Base-by-base conservation (phyloP, 2,797 vertebrate species). In the Percopsis omiscomaycus region DNA sequence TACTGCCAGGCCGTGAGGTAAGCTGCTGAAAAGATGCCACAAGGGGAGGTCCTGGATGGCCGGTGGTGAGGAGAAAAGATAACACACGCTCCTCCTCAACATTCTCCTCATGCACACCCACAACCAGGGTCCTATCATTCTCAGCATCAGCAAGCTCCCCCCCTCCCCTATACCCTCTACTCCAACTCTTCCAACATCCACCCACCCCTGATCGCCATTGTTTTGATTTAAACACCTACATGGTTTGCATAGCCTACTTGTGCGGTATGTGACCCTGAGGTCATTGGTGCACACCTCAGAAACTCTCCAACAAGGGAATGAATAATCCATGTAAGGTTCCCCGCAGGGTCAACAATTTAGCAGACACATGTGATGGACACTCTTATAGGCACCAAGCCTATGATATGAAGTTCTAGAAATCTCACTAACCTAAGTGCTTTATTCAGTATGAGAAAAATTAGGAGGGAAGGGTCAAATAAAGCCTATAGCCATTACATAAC, bases 171-270 rank as follows among this genome's bases (percentile, higher is more conserved):
- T 67, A 49, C 52, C 63, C 60, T 56, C 51, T 55, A 32, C 57
- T 69, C 55, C 55, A 54, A n/a, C 51, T 45, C 15, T 2, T 50
- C 68, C 69, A 55, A 55, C 58, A 70, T 14, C 54, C 59, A 14
- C 61, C 58, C 60, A 37, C 59, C 79, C 48, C 76, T 79, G 66
- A 80, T 79, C 4, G 15, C 79, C 75, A 75, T 59, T 66, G 73
- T 80, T 88, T 91, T 88, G 82, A 91, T 92, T 91, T 84, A 89
- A 88, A 90, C 87, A 89, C 88, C 77, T 83, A 82, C 61, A 84
- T 84, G 77, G 81, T 77, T 84, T 73, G 84, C 80, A 77, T 69
- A 75, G 71, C 70, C 65, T 46, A 72, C 82, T 81, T 78, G 77
- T 29, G 16, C 82, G 86, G 88, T 84, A 90, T 91, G 86, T 81